Evolutionary conservation across 2,113 vertebrate genomes (phyloP).

Genomic region (Motacilla tschutschensis): DNA sequence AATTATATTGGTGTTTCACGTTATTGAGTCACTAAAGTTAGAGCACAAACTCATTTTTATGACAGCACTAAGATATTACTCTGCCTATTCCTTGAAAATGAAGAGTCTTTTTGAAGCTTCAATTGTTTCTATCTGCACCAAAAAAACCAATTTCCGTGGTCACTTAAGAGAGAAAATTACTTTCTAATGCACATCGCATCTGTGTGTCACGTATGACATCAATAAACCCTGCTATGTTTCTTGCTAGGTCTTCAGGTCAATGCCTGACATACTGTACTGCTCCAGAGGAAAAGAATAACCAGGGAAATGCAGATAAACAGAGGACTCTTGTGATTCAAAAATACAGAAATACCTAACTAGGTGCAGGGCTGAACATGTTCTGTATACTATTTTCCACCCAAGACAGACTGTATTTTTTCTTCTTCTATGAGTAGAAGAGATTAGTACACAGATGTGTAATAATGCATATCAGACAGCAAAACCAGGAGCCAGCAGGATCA

Average conservation of each 20-base stretch:
- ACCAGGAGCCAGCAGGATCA: not conserved
- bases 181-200: not conserved
- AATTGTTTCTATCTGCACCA: not conserved
- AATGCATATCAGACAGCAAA: not conserved
- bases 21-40: conserved; percentile 44
- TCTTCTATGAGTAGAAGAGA: not conserved
- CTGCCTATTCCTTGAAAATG: conserved; percentile 24
- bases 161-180: not conserved
- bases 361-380: not conserved
- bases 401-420: not conserved
- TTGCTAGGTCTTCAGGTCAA: not conserved
- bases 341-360: not conserved
- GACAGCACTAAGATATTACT: conserved; percentile 26
- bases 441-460: not conserved
- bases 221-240: not conserved
- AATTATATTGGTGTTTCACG: conserved; percentile 32
- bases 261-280: not conserved
- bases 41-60: conserved; percentile 38
- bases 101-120: conserved; percentile 2
- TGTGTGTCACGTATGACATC: not conserved
- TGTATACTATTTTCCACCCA: not conserved
- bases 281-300: not conserved
- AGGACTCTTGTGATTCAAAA: not conserved
- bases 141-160: not conserved
- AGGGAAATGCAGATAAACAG: not conserved